Base-by-base conservation (phyloP, 2,797 vertebrate genomes). In the Taenioides sp. region DNA sequence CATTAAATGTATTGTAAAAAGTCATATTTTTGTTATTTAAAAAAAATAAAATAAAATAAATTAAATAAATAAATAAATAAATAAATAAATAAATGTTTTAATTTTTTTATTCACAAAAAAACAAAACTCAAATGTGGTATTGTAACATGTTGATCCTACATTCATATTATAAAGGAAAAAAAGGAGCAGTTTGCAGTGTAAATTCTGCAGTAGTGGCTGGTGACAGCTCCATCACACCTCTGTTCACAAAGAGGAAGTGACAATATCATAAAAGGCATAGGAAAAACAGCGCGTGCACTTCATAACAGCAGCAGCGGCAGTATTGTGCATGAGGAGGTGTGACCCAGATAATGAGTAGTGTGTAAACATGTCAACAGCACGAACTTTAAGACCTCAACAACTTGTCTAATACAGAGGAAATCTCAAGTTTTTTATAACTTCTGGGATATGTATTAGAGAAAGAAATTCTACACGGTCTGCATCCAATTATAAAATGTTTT, bases 311-410 rank as follows among this genome's bases (percentile, higher is more conserved):
- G 50, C 2, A 12, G 40, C 52, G 1, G 25, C 23, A 6, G 40
- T 4, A 43, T 1, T 43, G 2, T 12, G 40, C 20, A 70, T 62
- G n/a, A 55, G 22, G 40, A 55, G 54, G 74, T 74, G 70, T 54
- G 60, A 84, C 70, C 40, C 49, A 60, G 65, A 71, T 81, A 80
- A 85, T 80, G 79, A 80, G 65, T 27, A 6, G 28, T 69, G 22
- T 71, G 55, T 77, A 78, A 73, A 76, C 65, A 31, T 60, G 55
- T 65, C 50, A 74, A 68, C 59, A 60, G 61, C 4, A 50, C 17
- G 65, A 0, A 20, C 7, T 67, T 60, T 60, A 27, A 17, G 6
- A 31, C 17, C 14, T 5, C 27, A 5, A 2, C 25, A 28, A 31
- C 58, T 17, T 31, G 58, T 60, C 58, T 18, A 28, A 28, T 5